Base-by-base conservation (phyloP, 2,797 vertebrate species). In the Anisognathus igniventris region DNA sequence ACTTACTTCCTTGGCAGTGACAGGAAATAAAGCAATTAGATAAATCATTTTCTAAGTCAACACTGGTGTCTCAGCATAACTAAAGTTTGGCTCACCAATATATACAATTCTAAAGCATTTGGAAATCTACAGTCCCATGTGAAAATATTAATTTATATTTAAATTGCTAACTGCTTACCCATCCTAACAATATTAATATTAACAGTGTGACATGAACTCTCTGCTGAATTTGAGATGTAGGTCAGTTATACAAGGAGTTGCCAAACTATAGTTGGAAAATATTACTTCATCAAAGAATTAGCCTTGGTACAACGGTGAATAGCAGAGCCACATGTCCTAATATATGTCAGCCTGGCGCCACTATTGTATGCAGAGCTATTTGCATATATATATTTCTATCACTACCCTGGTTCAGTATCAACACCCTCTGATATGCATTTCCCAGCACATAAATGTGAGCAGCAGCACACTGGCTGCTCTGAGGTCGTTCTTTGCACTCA, bases 211-310 rank as follows among this genome's bases (percentile, higher is more conserved):
- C 95, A 92, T 64, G 93, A 96, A 95, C 61, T 92, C 95, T 95
- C 96, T 82, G 85, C 80, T 93, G 90, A 95, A 92, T 96, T 92
- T 54, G 83, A 91, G 88, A 94, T 87, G 82, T 89, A 92, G 92
- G 93, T 96, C 92, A 96, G 89, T 85, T 92, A 71, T 68, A 56
- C 53, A 56, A 0, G 40, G 71, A 70, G 85, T 74, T 96, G 96
- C 95, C 96, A 97, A 96, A 90, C 71, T 75, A 47, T 12, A 90
- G 88, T 1, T 92, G 96, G 96, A 96, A 97, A 97, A 95, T 93
- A 96, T 97, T 96, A 97, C 96, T 96, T 96, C 95, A 97, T 94
- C 94, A 92, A 95, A 96, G 91, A 94, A 93, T 92, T 68, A 92
- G 92, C 77, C 66, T 79, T 80, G 94, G 93, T 96, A 93, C 79